Base-by-base conservation (phyloP, 1,140 invertebrate genomes). In the Drosophila yakuba region DNA sequence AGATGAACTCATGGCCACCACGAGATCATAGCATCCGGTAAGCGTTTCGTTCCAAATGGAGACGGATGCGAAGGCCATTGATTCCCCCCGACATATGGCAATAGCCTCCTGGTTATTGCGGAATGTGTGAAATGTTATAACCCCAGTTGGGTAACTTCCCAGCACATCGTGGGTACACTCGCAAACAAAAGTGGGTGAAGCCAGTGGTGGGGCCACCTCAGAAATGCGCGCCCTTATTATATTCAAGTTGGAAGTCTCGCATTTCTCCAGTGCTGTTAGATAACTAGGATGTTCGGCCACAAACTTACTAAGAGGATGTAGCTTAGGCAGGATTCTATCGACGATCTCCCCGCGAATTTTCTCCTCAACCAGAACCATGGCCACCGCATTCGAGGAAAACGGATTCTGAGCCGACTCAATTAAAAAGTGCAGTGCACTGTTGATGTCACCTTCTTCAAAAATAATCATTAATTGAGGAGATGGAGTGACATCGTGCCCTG, bases 11-110 rank as follows among this genome's bases (percentile, higher is more conserved):
- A 91, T 25, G 0, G 55, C 55, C 10, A 57, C 59, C 7, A 67
- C 74, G 23, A 92, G 32, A 47, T 92, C 89, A n/a, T 91, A 92
- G 23, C 60, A 67, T 2, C 61, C 43, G 3, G 74, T 60, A 2
- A 90, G 38, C 6, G 54, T 67, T 38, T 92, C 86, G 48, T 80
- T 74, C 91, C 91, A 92, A 20, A 85, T 45, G 10, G 55, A 78
- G 14, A 54, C 55, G 14, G 64, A 69, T 11, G n/a, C 23, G 11
- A 61, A 78, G 6, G 44, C 17, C 6, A 68, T 10, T 4, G 12
- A 35, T 15, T 92, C 80, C 28, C 71, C 74, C 1, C 12, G 38
- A 23, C 48, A 61, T 4, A 89, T 59, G 3, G 75, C 45, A 0
- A 92, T 54, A 12, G 73, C 60, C 32, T 92, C 80, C 12, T 25